These are phyloP conservation scores for Rhinoderma darwinii DNA, from an alignment of 2,113 vertebrate genomes.

Conservation along the genomic window DNA sequence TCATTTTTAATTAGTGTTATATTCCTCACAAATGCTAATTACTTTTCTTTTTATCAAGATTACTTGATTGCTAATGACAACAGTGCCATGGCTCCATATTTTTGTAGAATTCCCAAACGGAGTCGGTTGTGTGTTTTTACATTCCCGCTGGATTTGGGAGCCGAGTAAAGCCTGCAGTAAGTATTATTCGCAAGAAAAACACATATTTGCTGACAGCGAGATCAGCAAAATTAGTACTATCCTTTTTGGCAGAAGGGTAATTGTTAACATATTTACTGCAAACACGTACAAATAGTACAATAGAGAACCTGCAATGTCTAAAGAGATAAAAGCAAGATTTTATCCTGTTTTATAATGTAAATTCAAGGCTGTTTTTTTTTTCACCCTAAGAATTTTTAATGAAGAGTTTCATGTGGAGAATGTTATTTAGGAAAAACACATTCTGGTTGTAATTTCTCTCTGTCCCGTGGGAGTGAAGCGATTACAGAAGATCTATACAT, in stretches of 20 bases:
- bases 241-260: conserved; percentile 61
- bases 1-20: conserved; percentile 81
- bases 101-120: conserved; percentile 70
- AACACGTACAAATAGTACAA: conserved; percentile 48
- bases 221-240: conserved; percentile 60
- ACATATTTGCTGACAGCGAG: conserved; percentile 65
- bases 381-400: conserved; percentile 30
- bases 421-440: conserved; percentile 38
- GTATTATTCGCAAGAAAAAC: conserved; percentile 64
- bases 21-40: conserved; percentile 77
- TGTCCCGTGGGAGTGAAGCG: conserved; percentile 5
- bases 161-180: conserved; percentile 66
- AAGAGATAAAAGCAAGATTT: conserved; percentile 42
- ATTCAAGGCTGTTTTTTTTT: conserved; percentile 21
- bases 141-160: conserved; percentile 67
- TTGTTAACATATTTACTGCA: conserved; percentile 62
- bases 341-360: conserved; percentile 44
- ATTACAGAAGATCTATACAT: conserved; percentile 39
- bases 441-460: conserved; percentile 32
- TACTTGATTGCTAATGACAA: conserved; percentile 79
- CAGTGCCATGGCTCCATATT: conserved; percentile 73
- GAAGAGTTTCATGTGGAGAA: conserved; percentile 33
- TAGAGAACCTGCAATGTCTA: conserved; percentile 28
- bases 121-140: conserved; percentile 62
- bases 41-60: conserved; percentile 76